phyloP scores from a whole-genome alignment of 1,140 invertebrate genomes.

The Magallana ariakensis region DNA sequence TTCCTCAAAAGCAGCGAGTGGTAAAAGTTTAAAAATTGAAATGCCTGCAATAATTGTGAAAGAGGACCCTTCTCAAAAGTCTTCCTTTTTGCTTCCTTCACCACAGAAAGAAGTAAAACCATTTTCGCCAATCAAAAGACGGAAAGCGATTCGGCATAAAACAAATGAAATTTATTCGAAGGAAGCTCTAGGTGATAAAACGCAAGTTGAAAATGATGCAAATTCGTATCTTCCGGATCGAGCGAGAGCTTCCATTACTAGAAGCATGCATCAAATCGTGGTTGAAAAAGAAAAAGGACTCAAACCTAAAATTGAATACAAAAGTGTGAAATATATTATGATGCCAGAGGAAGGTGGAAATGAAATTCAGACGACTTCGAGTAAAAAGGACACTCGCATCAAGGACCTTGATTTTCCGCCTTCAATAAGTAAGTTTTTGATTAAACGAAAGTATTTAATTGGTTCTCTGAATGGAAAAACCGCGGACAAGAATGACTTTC shows the following conservation, averaged over 20 bases:
- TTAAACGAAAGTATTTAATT: conserved; percentile 25
- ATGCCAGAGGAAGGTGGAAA: conserved; percentile 5
- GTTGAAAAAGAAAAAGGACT: conserved; percentile 18
- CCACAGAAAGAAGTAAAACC: background rate
- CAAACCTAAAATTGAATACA: conserved; percentile 21
- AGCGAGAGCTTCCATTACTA: conserved; percentile 2
- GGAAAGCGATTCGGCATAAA: conserved; percentile 25
- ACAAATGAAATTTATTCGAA: conserved; percentile 10
- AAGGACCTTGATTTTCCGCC: background rate
- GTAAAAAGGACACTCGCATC: background rate
- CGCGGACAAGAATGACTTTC: background rate
- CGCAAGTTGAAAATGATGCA: background rate
- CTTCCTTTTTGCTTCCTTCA: background rate
- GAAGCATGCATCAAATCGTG: conserved; percentile 24
- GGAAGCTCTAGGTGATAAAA: background rate
- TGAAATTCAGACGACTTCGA: background rate
- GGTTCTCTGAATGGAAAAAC: background rate
- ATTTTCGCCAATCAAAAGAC: background rate
- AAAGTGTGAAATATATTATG: conserved; percentile 18
- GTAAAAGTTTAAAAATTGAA: background rate
- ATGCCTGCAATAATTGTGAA: background rate
- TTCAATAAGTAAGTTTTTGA: conserved; percentile 25
- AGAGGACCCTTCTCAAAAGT: background rate
- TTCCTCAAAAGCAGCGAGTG: background rate
- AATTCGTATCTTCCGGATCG: conserved; percentile 1